Percentiles rank a stretch among this genome's conserved stretches.
These are phyloP conservation scores for Pionites leucogaster DNA, from an alignment of 2,113 vertebrate genomes.

Conservation along the genomic window DNA sequence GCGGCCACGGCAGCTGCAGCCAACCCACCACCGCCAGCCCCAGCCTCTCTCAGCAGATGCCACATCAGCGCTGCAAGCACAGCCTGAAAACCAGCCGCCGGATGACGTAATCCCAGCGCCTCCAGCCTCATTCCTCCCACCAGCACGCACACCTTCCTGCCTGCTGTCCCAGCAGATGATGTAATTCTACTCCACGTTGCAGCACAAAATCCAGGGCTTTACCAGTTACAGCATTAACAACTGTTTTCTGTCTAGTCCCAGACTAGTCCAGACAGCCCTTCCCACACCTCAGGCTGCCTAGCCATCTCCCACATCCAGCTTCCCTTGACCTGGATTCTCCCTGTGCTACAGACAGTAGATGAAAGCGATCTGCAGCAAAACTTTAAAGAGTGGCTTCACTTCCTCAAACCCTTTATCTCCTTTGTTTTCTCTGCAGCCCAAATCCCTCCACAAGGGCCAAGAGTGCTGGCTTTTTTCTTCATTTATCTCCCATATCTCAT, in stretches of 20 bases:
- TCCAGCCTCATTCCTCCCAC: neutral
- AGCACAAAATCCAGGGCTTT: conserved; percentile 36
- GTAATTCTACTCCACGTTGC: conserved; percentile 64
- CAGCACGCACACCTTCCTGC: neutral
- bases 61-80: neutral
- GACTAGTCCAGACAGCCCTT: neutral
- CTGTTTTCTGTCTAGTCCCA: neutral
- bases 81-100: neutral
- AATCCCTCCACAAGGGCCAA: neutral
- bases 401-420: neutral
- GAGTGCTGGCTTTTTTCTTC: neutral
- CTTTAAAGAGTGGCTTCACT: neutral
- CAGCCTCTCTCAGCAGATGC: neutral
- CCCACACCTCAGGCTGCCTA: neutral
- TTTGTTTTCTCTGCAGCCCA: neutral
- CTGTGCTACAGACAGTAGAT: neutral
- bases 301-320: neutral
- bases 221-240: neutral
- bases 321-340: neutral
- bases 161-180: conserved; percentile 1
- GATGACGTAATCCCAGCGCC: neutral
- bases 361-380: neutral
- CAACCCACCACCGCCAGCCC: neutral
- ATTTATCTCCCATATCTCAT: neutral
- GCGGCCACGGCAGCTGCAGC: neutral